phyloP scores from a whole-genome alignment of 2,888 invertebrate species.

The Crepidodera aurea region DNA sequence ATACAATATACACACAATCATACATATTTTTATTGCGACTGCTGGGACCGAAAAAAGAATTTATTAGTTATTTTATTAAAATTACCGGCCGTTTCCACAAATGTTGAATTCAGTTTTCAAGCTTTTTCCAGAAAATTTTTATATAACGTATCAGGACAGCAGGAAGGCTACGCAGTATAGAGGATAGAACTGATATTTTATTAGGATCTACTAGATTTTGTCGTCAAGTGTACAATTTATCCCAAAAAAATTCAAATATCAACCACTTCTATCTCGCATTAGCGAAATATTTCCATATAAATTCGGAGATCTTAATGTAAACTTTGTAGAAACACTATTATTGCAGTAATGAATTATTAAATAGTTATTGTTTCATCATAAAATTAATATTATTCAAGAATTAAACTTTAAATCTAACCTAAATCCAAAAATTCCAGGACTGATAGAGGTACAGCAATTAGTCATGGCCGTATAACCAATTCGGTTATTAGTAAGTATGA shows the following conservation, averaged over 20 bases:
- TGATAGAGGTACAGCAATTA: not conserved
- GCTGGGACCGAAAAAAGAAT: slow-evolving; percentile 39
- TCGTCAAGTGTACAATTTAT: slow-evolving; percentile 16
- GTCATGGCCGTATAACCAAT: not conserved
- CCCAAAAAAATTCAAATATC: slow-evolving; percentile 12
- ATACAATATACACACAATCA: slow-evolving; percentile 11
- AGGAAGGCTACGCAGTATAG: slow-evolving; percentile 53
- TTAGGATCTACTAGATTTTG: slow-evolving; percentile 36
- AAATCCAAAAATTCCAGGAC: no score
- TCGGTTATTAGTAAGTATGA: not conserved
- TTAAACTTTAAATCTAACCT: no score
- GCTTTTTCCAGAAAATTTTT: slow-evolving; percentile 69
- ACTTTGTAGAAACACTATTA: slow-evolving; percentile 8
- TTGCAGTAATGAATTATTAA: slow-evolving; percentile 19
- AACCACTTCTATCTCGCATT: not conserved
- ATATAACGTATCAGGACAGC: slow-evolving; percentile 66
- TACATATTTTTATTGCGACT: slow-evolving; percentile 9
- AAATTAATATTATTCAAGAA: no score
- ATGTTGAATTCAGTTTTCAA: slow-evolving; percentile 63
- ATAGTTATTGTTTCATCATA: slow-evolving; percentile 6
- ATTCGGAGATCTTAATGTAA: not conserved
- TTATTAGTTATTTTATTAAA: slow-evolving; percentile 62
- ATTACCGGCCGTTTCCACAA: slow-evolving; percentile 62
- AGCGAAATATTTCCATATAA: not conserved
- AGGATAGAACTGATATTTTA: slow-evolving; percentile 38